These are phyloP conservation scores for Mythimna pallens DNA, from an alignment of 2,888 invertebrate genomes.

Conservation along the genomic window DNA sequence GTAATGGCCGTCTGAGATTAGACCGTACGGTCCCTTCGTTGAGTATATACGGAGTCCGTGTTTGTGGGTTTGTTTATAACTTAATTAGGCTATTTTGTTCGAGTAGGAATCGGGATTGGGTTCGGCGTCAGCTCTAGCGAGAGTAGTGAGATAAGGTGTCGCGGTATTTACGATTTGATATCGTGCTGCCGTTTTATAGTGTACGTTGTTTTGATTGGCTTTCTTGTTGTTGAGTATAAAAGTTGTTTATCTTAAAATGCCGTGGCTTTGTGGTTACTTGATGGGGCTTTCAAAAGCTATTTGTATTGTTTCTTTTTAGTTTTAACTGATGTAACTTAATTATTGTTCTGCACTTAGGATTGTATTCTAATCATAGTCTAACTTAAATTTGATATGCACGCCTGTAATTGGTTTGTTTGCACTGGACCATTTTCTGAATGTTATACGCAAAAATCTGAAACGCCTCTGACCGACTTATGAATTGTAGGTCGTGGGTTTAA, in stretches of 20 bases:
- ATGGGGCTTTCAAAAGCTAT: constrained; percentile 27
- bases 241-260: constrained; percentile 49
- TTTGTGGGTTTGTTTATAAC: constrained; percentile 90
- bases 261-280: constrained; percentile 17
- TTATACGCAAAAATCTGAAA: no score
- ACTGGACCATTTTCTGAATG: no score
- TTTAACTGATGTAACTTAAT: not conserved
- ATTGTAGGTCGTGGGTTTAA: no score
- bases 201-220: constrained; percentile 81
- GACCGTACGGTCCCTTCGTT: constrained; percentile 72
- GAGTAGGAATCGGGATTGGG: constrained; percentile 83
- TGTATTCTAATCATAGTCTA: no score
- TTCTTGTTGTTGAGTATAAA: constrained; percentile 66
- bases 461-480: no score
- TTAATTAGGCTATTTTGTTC: constrained; percentile 90
- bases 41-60: constrained; percentile 86
- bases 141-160: constrained; percentile 89
- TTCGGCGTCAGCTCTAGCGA: constrained; percentile 83
- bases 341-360: no score
- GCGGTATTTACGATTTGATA: constrained; percentile 89
- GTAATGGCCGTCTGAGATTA: constrained; percentile 88
- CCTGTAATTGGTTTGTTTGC: no score
- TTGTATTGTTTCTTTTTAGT: not conserved
- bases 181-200: constrained; percentile 74
- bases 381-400: no score